phyloP scores from a whole-genome alignment of 23 tunicate species.

The Oikopleura dioica region DNA sequence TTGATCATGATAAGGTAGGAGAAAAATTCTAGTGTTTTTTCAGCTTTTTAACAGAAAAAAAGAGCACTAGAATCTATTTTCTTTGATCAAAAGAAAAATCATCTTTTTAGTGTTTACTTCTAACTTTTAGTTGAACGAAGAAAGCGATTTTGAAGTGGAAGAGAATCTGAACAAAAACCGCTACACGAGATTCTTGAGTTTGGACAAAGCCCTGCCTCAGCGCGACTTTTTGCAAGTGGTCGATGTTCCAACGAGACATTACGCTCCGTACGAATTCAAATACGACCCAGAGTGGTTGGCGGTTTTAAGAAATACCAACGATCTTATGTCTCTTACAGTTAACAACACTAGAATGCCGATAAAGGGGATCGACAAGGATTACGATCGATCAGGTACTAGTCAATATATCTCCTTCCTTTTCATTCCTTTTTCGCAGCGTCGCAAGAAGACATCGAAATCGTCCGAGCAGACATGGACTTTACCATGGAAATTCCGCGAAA shows the following conservation, averaged over 20 bases:
- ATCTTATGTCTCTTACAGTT: conserved; percentile 29
- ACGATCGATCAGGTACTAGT: conserved; percentile 17
- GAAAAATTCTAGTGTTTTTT: not conserved
- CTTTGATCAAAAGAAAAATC: not conserved
- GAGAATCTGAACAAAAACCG: conserved; percentile 15
- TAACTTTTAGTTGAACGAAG: not conserved
- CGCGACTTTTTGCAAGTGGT: conserved; percentile 70
- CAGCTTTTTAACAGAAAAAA: not conserved
- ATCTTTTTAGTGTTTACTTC: not conserved
- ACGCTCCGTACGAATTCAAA: conserved; percentile 18
- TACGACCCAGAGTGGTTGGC: conserved; percentile 96
- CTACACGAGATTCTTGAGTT: conserved; percentile 43
- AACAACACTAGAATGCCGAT: conserved; percentile 25
- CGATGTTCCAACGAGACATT: conserved; percentile 17
- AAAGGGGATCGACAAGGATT: conserved; percentile 22
- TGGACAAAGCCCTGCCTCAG: conserved; percentile 71
- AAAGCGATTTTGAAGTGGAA: not conserved
- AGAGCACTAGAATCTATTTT: no score
- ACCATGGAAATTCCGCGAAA: conserved; percentile 30
- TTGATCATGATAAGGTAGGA: conserved; percentile 22
- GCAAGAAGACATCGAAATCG: not conserved
- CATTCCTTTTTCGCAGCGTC: not conserved
- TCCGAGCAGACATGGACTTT: not conserved
- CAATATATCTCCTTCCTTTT: not conserved
- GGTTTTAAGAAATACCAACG: conserved; percentile 41